These are phyloP conservation scores for Falco novaeseelandiae DNA, from an alignment of 2,797 vertebrate species.

Conservation along the genomic window DNA sequence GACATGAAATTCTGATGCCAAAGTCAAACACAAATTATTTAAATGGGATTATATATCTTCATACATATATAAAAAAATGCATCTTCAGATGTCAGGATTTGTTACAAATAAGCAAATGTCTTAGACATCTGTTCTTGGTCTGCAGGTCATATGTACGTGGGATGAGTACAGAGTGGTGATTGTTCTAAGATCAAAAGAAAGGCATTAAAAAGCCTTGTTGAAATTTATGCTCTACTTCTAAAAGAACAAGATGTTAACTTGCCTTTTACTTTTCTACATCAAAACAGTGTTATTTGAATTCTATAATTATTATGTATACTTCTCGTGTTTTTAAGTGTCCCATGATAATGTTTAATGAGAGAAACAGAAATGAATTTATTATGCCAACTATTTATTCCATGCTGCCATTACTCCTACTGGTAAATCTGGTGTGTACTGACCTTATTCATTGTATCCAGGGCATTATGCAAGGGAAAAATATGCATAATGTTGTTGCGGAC, in stretches of 20 bases:
- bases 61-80: not conserved
- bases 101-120: not conserved
- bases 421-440: constrained; percentile 60
- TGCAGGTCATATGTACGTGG: not conserved
- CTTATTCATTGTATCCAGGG: constrained; percentile 62
- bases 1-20: not conserved
- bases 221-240: not conserved
- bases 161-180: constrained; percentile 6
- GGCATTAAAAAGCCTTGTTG: not conserved
- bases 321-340: not conserved
- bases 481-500: constrained; percentile 53
- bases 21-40: not conserved
- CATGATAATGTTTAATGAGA: constrained; percentile 28
- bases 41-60: not conserved
- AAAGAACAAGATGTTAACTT: not conserved
- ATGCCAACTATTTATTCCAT: constrained; percentile 78
- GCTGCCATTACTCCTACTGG: constrained; percentile 75
- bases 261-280: not conserved
- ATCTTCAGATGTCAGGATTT: not conserved
- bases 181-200: not conserved
- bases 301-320: not conserved
- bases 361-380: constrained; percentile 68
- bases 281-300: not conserved
- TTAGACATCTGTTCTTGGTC: not conserved
- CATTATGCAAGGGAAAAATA: constrained; percentile 69